Evolutionary conservation across 2,797 vertebrate species (phyloP).

Genomic region (Antennarius maculatus): DNA sequence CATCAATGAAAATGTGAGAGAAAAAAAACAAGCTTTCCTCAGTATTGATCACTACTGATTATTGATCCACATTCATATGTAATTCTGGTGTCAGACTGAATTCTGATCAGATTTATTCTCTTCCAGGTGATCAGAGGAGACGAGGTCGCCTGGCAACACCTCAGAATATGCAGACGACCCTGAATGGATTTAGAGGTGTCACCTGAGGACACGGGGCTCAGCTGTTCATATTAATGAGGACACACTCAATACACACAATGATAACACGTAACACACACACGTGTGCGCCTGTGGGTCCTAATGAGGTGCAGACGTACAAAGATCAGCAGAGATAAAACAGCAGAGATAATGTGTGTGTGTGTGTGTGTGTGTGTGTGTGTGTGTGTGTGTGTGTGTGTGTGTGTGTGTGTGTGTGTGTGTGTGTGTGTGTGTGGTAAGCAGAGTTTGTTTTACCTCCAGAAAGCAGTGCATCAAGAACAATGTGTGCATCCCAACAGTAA

Average conservation of each 20-base stretch:
- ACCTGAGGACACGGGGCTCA: slow-evolving; percentile 53
- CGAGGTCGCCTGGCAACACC: no score
- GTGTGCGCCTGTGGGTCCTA: slow-evolving; percentile 33
- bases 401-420: no score
- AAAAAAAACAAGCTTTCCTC: no score
- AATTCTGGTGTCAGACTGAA: background rate
- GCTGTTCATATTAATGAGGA: slow-evolving; percentile 62
- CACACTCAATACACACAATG: slow-evolving; percentile 25
- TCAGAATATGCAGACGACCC: background rate
- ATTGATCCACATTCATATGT: no score
- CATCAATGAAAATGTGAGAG: no score
- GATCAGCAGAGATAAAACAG: slow-evolving; percentile 37
- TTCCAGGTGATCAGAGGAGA: no score
- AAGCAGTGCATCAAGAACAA: no score
- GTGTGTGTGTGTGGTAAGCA: background rate
- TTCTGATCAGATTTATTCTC: background rate
- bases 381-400: background rate
- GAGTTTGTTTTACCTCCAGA: no score
- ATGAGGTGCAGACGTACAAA: slow-evolving; percentile 38
- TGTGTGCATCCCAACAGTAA: no score
- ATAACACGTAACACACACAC: background rate
- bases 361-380: background rate
- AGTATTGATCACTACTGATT: no score
- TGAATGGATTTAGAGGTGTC: slow-evolving; percentile 21
- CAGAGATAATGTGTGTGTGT: background rate